A percentile compares a stretch with the other conserved stretches of the same genome.
Evolutionary conservation across 1,140 invertebrate species (phyloP).

Genomic region (Apocrypta bakeri): DNA sequence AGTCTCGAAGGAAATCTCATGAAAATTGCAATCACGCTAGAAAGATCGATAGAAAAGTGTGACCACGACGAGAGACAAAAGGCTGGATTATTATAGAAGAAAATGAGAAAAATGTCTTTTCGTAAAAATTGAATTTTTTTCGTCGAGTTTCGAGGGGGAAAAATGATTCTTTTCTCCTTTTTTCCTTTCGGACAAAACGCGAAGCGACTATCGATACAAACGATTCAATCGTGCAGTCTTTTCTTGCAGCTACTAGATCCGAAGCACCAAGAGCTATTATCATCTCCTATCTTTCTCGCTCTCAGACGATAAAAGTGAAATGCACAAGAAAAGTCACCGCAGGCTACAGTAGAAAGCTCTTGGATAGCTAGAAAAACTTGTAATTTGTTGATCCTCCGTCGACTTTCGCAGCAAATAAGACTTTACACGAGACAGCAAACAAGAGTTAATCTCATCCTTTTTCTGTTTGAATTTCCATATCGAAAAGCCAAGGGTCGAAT

Average conservation of each 20-base stretch:
- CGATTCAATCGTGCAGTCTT: too few relatives aligned
- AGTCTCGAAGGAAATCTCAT: conserved; percentile 47
- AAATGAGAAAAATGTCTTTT: too few relatives aligned
- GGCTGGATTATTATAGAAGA: background rate
- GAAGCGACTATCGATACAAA: too few relatives aligned
- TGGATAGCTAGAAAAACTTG: background rate
- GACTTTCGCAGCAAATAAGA: background rate
- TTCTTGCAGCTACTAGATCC: too few relatives aligned
- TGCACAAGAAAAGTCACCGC: too few relatives aligned
- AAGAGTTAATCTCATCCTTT: background rate
- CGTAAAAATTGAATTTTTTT: too few relatives aligned
- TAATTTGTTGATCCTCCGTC: conserved; percentile 40
- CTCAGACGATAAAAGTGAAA: too few relatives aligned
- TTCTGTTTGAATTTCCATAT: conserved; percentile 22
- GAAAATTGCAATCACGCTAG: conserved; percentile 46
- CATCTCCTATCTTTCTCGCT: too few relatives aligned
- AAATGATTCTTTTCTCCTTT: too few relatives aligned
- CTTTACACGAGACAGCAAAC: too few relatives aligned
- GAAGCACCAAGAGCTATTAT: too few relatives aligned
- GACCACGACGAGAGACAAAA: background rate
- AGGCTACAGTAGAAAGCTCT: conserved; percentile 4
- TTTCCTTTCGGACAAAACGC: background rate
- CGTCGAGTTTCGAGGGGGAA: too few relatives aligned
- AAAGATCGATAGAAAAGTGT: background rate
- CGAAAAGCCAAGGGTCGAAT: background rate